Conservation (phyloP, 2,113 vertebrate species). For the Morone saxatilis region DNA sequence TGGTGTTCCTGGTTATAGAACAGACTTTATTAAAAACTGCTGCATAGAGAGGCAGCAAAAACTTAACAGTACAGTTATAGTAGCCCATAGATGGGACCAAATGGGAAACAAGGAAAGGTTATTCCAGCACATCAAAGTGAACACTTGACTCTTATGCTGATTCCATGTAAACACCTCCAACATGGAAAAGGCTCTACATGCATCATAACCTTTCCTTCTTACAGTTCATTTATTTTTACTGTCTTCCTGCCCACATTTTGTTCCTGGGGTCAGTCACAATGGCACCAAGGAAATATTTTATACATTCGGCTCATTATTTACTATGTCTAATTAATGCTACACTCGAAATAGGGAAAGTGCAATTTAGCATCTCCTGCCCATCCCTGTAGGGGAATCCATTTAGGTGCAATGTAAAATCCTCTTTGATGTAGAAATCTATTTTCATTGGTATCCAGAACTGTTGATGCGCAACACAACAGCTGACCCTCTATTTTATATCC, state of each 20-base stretch:
- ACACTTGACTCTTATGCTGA: neutral
- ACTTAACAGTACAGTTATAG: neutral
- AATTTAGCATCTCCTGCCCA: constrained; percentile 64
- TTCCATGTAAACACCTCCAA: constrained; percentile 3
- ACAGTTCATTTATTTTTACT: constrained; percentile 1
- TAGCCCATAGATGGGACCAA: constrained; percentile 11
- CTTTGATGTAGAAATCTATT: constrained; percentile 68
- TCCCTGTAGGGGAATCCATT: constrained; percentile 60
- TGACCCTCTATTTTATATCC: constrained; percentile 51
- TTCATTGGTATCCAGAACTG: constrained; percentile 48
- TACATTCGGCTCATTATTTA: constrained; percentile 75
- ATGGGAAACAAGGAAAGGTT: constrained; percentile 8
- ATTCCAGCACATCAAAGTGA: constrained; percentile 2
- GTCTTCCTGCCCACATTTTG: neutral
- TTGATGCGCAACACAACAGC: constrained; percentile 61
- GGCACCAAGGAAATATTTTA: constrained; percentile 69
- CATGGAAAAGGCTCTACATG: neutral
- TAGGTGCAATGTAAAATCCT: constrained; percentile 57
- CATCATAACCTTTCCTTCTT: neutral
- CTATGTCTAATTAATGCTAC: constrained; percentile 75
- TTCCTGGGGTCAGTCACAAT: constrained; percentile 48
- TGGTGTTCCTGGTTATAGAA: constrained; percentile 57
- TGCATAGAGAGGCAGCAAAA: constrained; percentile 40
- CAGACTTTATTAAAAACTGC: constrained; percentile 67
- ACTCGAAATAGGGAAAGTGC: constrained; percentile 66